These are phyloP conservation scores for Malurus cyaneus DNA, from an alignment of 2,113 vertebrate species.

Conservation along the genomic window DNA sequence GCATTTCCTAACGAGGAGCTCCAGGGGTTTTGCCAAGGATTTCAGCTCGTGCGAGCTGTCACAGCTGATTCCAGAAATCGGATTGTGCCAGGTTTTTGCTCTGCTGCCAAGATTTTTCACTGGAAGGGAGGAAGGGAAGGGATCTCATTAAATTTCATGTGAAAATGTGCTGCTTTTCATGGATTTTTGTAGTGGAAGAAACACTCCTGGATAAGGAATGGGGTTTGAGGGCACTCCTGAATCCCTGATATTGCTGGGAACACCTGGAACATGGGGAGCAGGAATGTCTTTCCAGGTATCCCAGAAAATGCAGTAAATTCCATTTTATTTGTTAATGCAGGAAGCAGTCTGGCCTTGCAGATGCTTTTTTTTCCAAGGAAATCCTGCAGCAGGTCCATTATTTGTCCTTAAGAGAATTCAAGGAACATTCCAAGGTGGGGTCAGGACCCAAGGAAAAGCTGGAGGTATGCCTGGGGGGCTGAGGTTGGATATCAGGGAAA, in stretches of 20 bases:
- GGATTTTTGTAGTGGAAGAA: background rate
- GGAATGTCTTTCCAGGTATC: background rate
- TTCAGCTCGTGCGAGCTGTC: background rate
- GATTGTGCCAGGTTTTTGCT: background rate
- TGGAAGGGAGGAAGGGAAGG: background rate
- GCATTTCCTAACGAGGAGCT: background rate
- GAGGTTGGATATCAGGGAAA: too few relatives aligned
- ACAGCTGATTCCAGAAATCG: background rate
- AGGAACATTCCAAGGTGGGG: too few relatives aligned
- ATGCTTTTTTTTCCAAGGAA: background rate
- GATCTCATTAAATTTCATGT: background rate
- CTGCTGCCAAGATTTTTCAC: background rate
- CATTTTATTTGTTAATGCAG: background rate
- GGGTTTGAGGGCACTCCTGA: background rate
- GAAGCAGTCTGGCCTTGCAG: background rate
- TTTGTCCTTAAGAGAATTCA: too few relatives aligned
- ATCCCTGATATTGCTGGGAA: background rate
- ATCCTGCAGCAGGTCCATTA: too few relatives aligned
- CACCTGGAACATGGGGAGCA: background rate
- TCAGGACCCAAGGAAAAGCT: too few relatives aligned
- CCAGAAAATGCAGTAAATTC: background rate
- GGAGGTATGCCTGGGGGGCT: too few relatives aligned
- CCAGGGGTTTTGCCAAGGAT: background rate
- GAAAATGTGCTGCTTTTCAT: background rate
- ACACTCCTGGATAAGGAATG: background rate